Evolutionary conservation across 2,113 vertebrate genomes (phyloP), one percentile per base, ranked within the genome.

Genomic region (Anoplopoma fimbria): DNA sequence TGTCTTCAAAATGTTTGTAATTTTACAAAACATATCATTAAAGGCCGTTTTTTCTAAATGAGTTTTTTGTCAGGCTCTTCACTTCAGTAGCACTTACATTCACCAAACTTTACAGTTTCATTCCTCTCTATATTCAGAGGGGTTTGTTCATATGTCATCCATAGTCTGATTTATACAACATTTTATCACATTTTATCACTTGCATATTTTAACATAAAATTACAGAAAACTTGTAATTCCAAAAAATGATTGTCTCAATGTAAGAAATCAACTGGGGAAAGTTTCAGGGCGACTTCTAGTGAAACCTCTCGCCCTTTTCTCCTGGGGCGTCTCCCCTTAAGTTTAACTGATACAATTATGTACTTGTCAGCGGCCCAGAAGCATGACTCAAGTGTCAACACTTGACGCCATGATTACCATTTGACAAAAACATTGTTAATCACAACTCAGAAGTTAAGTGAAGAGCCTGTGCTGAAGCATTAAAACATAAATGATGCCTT

Each of bases 371-470:
- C 55, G 13, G 34, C 78, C 42, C 60, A 76, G 63, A 71, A 90
- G 79, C 68, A 57, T 12, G 79, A 69, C 72, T 87, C 57, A 78
- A 92, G 90, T 87, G 82, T 85, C 89, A 90, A 88, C 90, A 91
- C 91, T 92, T 84, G 85, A 92, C 29, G 73, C 61, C 19, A 9
- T 75, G 61, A 93, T 90, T 91, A 86, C 75, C 79, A 73, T 92
- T 88, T 86, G 76, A 91, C 79, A 91, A 91, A 92, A 91, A 92
- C 84, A 91, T 84, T 83, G 87, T 87, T 90, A 93, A 92, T 92
- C 89, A 87, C 80, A 82, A 78, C 82, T 73, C 70, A 77, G 67
- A 74, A 85, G 79, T 85, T 87, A 77, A 86, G 84, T 87, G 84
- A 90, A 89, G 84, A 83, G 87, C 73, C 6, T 14, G 60, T 42